Evolutionary conservation across 2,797 vertebrate genomes (phyloP), one percentile per base, ranked within the genome.

Genomic region (Rachycentron canadum): DNA sequence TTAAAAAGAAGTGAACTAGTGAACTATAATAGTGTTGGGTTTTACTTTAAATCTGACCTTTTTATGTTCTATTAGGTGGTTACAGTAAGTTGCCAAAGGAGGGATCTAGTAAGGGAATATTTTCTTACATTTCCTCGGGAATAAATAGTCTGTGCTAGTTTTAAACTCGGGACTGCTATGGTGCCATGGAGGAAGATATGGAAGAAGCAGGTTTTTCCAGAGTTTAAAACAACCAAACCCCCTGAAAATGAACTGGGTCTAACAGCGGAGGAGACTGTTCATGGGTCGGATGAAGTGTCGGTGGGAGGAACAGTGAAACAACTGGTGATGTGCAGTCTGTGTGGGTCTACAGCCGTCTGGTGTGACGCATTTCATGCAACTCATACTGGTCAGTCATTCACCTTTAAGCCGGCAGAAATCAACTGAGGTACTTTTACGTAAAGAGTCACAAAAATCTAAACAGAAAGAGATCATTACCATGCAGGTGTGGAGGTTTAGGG

Each of bases 291-390:
- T 52, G 41, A 68, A 21, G 40, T n/a, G 38, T 63, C 3, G 13
- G 55, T 69, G 60, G 74, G 52, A 70, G 36, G 50, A 65, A 79
- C 74, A 85, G 76, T 82, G 76, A 85, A 65, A 65, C 49, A 65
- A 84, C 73, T 83, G 30, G 12, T 53, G 69, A 55, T 69, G 69
- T 79, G 81, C 79, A 73, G 76, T 79, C 74, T 74, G 83, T 65
- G 67, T 25, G 36, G 83, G 88, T 84, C 69, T 85, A 78, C 79
- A 83, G 78, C 81, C 87, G 73, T 82, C 79, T 88, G 81, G 41
- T 89, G 81, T 77, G 82, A 86, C 34, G 69, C 78, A 76, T 72
- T 40, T 82, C 75, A 82, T 84, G 75, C 68, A 76, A 26, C 76
- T 58, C 63, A 36, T 19, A 26, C 34, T 47, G 26, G 23, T 61